phyloP scores from a whole-genome alignment of 2,888 invertebrate species.

The Hanleya hanleyi region DNA sequence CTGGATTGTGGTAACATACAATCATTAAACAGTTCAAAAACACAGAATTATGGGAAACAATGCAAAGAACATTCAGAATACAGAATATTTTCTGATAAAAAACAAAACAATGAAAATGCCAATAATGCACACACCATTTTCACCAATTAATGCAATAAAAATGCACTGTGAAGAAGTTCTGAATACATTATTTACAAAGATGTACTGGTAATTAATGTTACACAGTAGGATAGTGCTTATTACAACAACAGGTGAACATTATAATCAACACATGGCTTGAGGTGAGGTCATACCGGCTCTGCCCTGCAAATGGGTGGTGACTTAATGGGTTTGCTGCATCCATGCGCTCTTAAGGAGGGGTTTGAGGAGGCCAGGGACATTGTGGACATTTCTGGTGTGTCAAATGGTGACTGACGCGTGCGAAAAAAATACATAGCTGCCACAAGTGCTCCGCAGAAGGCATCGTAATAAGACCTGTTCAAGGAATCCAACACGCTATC shows the following conservation, averaged over 20 bases:
- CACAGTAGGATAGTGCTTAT: too few relatives aligned
- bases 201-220: too few relatives aligned
- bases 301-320: slow-evolving; percentile 47
- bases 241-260: background rate
- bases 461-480: slow-evolving; percentile 58
- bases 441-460: slow-evolving; percentile 61
- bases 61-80: too few relatives aligned
- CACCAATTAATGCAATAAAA: too few relatives aligned
- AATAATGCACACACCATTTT: too few relatives aligned
- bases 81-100: too few relatives aligned
- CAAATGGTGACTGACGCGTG: slow-evolving; percentile 31
- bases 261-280: background rate
- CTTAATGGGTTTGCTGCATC: background rate
- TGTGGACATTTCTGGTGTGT: background rate
- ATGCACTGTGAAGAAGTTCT: too few relatives aligned
- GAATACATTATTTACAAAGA: too few relatives aligned
- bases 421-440: slow-evolving; percentile 65
- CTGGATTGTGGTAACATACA: too few relatives aligned
- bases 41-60: too few relatives aligned
- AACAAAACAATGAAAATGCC: too few relatives aligned
- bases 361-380: background rate
- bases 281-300: slow-evolving; percentile 45
- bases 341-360: background rate
- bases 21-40: too few relatives aligned
- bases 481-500: slow-evolving; percentile 33